Percentiles rank a stretch among this genome's conserved stretches.
Conservation (phyloP, 2,888 invertebrate species). For the Chymomyza caudatula region DNA sequence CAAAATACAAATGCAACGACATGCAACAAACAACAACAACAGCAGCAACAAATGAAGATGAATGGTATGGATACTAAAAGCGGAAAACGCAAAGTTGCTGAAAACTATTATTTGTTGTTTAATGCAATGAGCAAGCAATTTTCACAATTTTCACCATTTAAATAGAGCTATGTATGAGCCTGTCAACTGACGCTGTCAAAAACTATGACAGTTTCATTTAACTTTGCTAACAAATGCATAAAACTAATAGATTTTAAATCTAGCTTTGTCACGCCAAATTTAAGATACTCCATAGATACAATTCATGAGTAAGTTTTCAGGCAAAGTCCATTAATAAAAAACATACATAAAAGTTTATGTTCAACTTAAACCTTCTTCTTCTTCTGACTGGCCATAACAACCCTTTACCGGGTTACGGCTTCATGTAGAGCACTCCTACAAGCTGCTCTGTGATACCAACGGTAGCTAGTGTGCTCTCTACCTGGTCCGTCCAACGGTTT, state of each 20-base stretch:
- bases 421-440: too few species aligned
- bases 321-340: too few species aligned
- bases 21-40: constrained; percentile 1
- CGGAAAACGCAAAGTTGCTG: neutral
- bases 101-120: neutral
- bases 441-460: too few species aligned
- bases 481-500: too few species aligned
- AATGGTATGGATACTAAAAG: neutral
- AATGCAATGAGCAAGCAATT: constrained; percentile 38
- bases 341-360: too few species aligned
- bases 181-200: constrained; percentile 37
- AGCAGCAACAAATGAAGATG: neutral
- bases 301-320: too few species aligned
- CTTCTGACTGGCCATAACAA: too few species aligned
- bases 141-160: neutral
- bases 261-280: neutral
- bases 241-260: neutral
- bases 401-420: too few species aligned
- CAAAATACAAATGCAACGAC: constrained; percentile 4
- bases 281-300: neutral
- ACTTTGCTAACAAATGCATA: constrained; percentile 19
- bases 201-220: constrained; percentile 45
- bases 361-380: too few species aligned
- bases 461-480: too few species aligned
- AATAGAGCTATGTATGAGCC: neutral